Evolutionary conservation across 2,113 vertebrate species (phyloP), one percentile per base, ranked within the genome.

Genomic region (Promerops cafer): DNA sequence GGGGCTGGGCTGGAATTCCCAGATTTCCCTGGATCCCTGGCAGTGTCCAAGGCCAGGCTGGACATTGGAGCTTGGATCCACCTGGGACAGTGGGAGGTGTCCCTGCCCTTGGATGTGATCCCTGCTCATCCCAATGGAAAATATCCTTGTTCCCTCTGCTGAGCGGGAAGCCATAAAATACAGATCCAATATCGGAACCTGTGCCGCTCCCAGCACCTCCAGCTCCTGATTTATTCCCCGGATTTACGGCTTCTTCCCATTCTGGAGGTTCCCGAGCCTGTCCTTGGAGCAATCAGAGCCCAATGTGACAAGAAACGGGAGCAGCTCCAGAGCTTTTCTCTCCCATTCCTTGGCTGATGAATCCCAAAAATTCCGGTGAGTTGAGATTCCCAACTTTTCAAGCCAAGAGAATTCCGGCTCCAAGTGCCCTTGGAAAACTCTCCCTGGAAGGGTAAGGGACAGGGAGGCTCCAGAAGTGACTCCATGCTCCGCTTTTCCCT

Each of bases 181-280:
- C 2, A 24, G 40, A 74, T 57, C 53, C 31, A 9, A 6, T 21
- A 24, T 26, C 5, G 7, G 37, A 40, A 13, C 49, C 11, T 16
- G 13, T 4, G 10, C 14, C 0, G 3, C 20, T 17, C 68, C 68
- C 2, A 0, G 35, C 37, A 42, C 22, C 30, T 42, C 70, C 1
- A 0, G 24, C 26, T 57, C 42, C 40, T 13, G 45, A 35, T 50
- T 50, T 21, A 49, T 69, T 69, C 66, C 66, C 45, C 21, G 24
- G 65, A 49, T 68, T 49, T 49, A 20, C 4, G 7, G 17, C 12
- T 69, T 26, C n/a, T 69, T 49, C 65, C 65, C 18, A 8, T 20
- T 22, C 45, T 5, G 1, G n/a, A 16, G 26, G 13, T 35, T 69
- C 26, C 45, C 5, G 2, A 9, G 13, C 45, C 33, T 37, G 24